Conservation (phyloP, 2,888 invertebrate genomes). For the Aphodius sticticus region DNA sequence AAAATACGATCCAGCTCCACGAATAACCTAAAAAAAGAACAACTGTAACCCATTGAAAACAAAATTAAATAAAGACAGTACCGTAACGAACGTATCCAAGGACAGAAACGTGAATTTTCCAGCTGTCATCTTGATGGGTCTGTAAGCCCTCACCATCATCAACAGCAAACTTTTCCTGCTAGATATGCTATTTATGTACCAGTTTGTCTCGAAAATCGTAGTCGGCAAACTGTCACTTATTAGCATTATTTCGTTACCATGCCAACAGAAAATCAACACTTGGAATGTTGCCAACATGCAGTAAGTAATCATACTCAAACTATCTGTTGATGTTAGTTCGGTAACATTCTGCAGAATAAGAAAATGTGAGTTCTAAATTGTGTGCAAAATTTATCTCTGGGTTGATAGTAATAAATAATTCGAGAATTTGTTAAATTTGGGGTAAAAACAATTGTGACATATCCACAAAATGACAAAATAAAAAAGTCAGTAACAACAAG, state of each 20-base stretch:
- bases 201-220: constrained; percentile 32
- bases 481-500: too few species aligned
- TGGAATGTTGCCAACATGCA: constrained; percentile 38
- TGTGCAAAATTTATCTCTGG: too few species aligned
- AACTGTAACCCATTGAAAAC: neutral
- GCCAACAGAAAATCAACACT: constrained; percentile 41
- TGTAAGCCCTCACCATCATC: constrained; percentile 39
- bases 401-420: too few species aligned
- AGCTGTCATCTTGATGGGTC: constrained; percentile 39
- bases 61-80: constrained; percentile 20
- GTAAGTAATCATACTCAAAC: constrained; percentile 32
- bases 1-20: constrained; percentile 20
- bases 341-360: neutral
- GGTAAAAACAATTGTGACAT: too few species aligned
- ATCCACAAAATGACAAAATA: too few species aligned
- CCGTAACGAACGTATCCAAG: constrained; percentile 38
- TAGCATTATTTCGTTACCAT: constrained; percentile 41
- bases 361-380: neutral
- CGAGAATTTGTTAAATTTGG: too few species aligned
- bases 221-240: constrained; percentile 34
- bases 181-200: constrained; percentile 26
- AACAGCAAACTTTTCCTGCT: constrained; percentile 37
- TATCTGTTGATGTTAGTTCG: neutral
- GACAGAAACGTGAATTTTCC: constrained; percentile 41
- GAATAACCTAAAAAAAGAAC: constrained; percentile 15